These are phyloP conservation scores for Cebidichthys violaceus DNA, from an alignment of 2,113 vertebrate genomes.

Conservation along the genomic window DNA sequence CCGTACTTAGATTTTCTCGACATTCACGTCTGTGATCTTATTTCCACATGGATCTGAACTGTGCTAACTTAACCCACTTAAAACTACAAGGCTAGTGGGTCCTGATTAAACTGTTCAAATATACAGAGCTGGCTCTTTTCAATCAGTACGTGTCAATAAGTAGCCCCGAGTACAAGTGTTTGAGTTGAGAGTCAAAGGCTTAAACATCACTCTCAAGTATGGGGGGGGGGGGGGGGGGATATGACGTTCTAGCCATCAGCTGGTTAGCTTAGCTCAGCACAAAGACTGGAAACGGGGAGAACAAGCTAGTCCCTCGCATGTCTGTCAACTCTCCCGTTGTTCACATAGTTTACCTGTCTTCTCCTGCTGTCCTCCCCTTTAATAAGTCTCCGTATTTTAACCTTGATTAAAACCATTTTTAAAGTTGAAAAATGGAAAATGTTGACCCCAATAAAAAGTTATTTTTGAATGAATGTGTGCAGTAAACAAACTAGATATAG, in stretches of 20 bases:
- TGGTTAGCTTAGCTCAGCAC: not conserved
- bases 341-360: not conserved
- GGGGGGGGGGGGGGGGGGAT: too few relatives aligned
- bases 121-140: not conserved
- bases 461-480: too few relatives aligned
- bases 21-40: not conserved
- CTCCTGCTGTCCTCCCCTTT: too few relatives aligned
- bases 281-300: not conserved
- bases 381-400: too few relatives aligned
- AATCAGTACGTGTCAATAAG: not conserved
- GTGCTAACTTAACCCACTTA: not conserved
- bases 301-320: not conserved
- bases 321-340: not conserved
- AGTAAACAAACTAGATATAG: not conserved
- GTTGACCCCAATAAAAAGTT: too few relatives aligned
- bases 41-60: not conserved
- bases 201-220: not conserved
- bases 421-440: too few relatives aligned
- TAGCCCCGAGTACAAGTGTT: not conserved
- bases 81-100: not conserved
- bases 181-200: not conserved
- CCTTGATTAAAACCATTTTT: too few relatives aligned
- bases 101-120: not conserved
- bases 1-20: not conserved
- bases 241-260: not conserved